These are phyloP conservation scores for Atta cephalotes DNA, from an alignment of 1,140 invertebrate species.

Conservation along the genomic window DNA sequence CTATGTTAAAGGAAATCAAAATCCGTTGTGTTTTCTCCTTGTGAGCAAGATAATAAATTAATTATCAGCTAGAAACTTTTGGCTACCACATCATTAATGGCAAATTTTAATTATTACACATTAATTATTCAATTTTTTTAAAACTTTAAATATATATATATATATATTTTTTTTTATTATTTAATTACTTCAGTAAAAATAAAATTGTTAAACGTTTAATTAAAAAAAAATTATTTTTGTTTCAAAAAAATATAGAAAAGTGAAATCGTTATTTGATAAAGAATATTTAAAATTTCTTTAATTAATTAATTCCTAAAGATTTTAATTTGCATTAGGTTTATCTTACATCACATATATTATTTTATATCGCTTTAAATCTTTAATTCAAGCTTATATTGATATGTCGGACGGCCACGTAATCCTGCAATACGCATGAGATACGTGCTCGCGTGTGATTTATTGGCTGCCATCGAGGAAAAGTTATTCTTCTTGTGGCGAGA, in stretches of 20 bases:
- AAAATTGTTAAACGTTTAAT: not conserved
- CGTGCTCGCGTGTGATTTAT: conserved; percentile 13
- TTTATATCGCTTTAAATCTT: not conserved
- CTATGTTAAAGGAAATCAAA: too few species aligned
- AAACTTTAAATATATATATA: not conserved
- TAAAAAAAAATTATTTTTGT: not conserved
- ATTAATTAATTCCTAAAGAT: not conserved
- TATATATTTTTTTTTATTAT: not conserved
- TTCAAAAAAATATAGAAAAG: not conserved
- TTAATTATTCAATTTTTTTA: not conserved
- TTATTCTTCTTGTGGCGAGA: not conserved
- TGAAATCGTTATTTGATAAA: not conserved
- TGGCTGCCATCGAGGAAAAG: not conserved
- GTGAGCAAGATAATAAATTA: too few species aligned
- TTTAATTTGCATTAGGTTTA: not conserved
- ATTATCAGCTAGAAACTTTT: too few species aligned
- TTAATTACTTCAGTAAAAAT: not conserved
- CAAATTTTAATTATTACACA: not conserved
- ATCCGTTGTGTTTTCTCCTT: too few species aligned
- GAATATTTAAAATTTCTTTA: not conserved
- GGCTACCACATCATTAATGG: not conserved
- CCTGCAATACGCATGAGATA: not conserved
- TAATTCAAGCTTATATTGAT: not conserved
- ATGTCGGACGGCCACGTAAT: not conserved
- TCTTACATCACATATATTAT: not conserved